Base-by-base conservation (phyloP, 2,888 invertebrate species). In the Hemaris fuciformis region DNA sequence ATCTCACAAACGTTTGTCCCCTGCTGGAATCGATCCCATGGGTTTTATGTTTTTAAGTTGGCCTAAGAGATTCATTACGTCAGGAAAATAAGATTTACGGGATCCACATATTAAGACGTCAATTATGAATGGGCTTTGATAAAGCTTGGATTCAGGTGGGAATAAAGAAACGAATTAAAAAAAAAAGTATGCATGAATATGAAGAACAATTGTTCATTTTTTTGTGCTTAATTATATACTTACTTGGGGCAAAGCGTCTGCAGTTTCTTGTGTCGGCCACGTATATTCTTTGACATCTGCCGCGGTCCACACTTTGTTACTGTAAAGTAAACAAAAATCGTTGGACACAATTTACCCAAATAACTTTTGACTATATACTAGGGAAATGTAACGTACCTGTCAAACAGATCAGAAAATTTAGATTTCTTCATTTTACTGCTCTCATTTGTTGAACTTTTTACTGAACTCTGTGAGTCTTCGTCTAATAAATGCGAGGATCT, bases 241-340 rank as follows among this genome's bases (percentile, higher is more conserved):
- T 75, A 91, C 91, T 86, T 88, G 90, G 59, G 79, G 80, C 62
- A 88, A 85, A n/a, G 71, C 79, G 66, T 82, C 80, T 42, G 79
- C 69, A 57, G 72, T 80, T 31, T 85, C 88, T 79, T 91, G 94
- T 31, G 94, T 93, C 5, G 97, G 97, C 99, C 99, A 99, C 76
- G 96, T 96, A 82, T 99, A 99, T 84, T 99, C 99, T 64, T 97
- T 97, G 60, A 99, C 94, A 83, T 97, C 97, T 60, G 97, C 96
- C 15, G 98, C 98, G 20, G 96, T 96, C 80, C 96, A 95, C 56
- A 94, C 92, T 76, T 94, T 93, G 74, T 85, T 91, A 76, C 92
- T 92, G 82, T 13, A 85, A 87, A 63, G 48, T 67, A 67, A 57
- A 61, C 69, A 20, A 62, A 46, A 59, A n/a, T 31, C 59, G 59